Percentiles rank a stretch among this genome's conserved stretches.
Evolutionary conservation across 2,113 vertebrate species (phyloP).

Genomic region (Motacilla alba): DNA sequence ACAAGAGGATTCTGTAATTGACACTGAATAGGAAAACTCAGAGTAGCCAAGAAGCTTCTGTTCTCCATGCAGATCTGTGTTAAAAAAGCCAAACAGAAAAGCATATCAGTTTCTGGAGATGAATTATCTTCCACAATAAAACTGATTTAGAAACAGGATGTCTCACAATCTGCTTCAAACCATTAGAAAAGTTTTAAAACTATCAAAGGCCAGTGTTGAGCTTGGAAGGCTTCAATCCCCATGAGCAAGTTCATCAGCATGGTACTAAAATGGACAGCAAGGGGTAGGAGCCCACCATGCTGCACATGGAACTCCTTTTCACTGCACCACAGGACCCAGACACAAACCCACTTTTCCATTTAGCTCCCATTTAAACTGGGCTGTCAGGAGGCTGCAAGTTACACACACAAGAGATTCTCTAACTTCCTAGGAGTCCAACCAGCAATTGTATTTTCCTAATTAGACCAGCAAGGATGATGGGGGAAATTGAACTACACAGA

Average conservation of each 20-base stretch:
- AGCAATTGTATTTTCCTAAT: neutral
- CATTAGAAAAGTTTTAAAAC: neutral
- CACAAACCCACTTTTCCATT: neutral
- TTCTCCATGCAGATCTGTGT: neutral
- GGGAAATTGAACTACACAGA: neutral
- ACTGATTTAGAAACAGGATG: neutral
- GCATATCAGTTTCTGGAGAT: neutral
- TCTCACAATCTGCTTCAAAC: neutral
- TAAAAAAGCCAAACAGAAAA: neutral
- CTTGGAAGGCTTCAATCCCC: neutral
- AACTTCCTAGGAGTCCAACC: neutral
- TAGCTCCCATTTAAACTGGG: accelerated
- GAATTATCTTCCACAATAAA: neutral
- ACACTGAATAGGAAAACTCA: neutral
- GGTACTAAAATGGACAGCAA: neutral
- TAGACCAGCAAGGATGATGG: neutral
- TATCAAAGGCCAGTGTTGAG: neutral
- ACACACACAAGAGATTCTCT: neutral
- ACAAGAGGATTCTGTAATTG: neutral
- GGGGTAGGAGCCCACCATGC: neutral
- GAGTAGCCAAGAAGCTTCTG: neutral
- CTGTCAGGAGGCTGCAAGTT: neutral
- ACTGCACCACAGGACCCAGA: neutral
- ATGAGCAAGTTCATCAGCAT: neutral
- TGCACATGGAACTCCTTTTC: neutral